Percentiles rank a stretch among this genome's conserved stretches.
Evolutionary conservation across 2,113 vertebrate genomes (phyloP).

Genomic region (Sisor rabdophorus): DNA sequence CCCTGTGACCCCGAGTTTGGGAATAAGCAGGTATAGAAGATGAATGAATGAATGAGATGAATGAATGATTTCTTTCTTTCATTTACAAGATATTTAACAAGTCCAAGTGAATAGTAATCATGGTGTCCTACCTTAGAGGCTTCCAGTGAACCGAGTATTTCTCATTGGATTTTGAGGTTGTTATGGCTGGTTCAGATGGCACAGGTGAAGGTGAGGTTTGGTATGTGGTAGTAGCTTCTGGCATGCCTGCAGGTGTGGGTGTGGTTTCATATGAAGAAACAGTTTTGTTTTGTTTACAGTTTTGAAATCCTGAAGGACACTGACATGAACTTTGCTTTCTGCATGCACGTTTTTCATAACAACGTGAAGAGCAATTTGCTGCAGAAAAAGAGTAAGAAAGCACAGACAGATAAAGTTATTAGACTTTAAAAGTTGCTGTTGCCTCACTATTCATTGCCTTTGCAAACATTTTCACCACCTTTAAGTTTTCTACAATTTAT

Average conservation of each 20-base stretch:
- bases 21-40: too few relatives aligned
- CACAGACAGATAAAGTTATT: not conserved
- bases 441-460: not conserved
- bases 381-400: conserved; percentile 1
- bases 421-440: not conserved
- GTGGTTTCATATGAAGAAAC: not conserved
- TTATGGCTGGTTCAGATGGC: not conserved
- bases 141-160: conserved; percentile 39
- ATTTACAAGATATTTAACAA: not conserved
- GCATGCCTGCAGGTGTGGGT: not conserved
- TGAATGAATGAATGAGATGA: too few relatives aligned
- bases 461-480: not conserved
- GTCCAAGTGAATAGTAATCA: not conserved
- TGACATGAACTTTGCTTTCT: conserved; percentile 47
- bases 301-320: conserved; percentile 51
- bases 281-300: conserved; percentile 48
- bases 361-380: conserved; percentile 59
- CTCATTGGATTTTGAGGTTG: conserved; percentile 2
- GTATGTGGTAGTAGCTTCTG: not conserved
- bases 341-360: conserved; percentile 47
- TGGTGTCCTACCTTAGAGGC: conserved; percentile 25
- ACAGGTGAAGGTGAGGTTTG: too few relatives aligned
- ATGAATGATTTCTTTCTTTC: too few relatives aligned
- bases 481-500: not conserved
- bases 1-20: too few relatives aligned